Base-by-base conservation (phyloP, 2,888 invertebrate genomes). In the Tineola bisselliella region DNA sequence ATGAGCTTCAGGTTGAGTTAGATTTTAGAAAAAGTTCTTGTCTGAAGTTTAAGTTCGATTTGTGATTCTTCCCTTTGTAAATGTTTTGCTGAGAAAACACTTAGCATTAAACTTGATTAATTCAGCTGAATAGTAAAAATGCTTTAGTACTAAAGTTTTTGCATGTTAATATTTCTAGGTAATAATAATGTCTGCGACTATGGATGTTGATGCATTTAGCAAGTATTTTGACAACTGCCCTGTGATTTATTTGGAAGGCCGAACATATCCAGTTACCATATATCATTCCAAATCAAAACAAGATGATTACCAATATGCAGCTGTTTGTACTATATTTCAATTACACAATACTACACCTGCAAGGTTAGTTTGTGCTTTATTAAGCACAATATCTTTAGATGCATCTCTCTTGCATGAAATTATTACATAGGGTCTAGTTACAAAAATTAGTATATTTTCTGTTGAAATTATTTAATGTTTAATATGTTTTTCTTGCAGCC, bases 121-220 rank as follows among this genome's bases (percentile, higher is more conserved):
- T n/a, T n/a, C n/a, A n/a, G n/a, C n/a, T n/a, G n/a, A n/a, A n/a
- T n/a, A n/a, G n/a, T n/a, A n/a, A n/a, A n/a, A n/a, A n/a, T n/a
- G n/a, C n/a, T n/a, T n/a, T n/a, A n/a, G n/a, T n/a, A n/a, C n/a
- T n/a, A n/a, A n/a, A n/a, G n/a, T n/a, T n/a, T n/a, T n/a, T n/a
- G n/a, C n/a, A n/a, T n/a, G n/a, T n/a, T n/a, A n/a, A n/a, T n/a
- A 13, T 48, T 79, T 88, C 59, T 73, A 94, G 93, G 82, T 96
- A 18, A 90, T 98, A 38, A 88, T 97, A 58, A 97, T 97, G 92
- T 98, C 97, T 0, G 98, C 98, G 0, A 98, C 98, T 12, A 97
- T 98, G 96, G 96, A 98, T 81, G 96, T 96, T 8, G 96, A 96
- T 77, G 93, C 95, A 70, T 98, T 99, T 78, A 92, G 93, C 38